Evolutionary conservation across 2,797 vertebrate genomes (phyloP), one percentile per base, ranked within the genome.

Genomic region (Muscicapa striata): DNA sequence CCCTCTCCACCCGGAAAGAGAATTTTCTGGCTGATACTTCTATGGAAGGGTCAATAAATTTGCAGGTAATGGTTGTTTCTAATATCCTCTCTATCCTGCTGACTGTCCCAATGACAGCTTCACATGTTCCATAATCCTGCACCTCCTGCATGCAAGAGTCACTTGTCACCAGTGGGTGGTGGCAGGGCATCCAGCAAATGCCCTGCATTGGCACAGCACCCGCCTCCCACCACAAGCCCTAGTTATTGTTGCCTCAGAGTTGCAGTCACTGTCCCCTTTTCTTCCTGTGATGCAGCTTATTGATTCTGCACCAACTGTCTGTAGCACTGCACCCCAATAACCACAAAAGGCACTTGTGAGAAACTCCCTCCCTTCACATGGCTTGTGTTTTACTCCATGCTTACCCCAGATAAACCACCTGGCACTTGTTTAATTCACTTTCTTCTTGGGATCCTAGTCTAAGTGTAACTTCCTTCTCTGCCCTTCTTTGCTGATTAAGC

Each of bases 1-100:
- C 98, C 98, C 99, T 99, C 91, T 98, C 94, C 23, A 98, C 93
- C 5, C 91, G 95, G 96, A 99, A 99, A n/a, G 89, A 63, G 32
- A 99, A 93, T 68, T 98, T 77, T 83, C 97, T 98, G 68, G 98
- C 68, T n/a, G 98, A 99, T 32, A 98, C 51, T 40, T 97, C 96
- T 58, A 99, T 90, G 5, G 98, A 11, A 0, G 99, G 99, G 4
- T 98, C 95, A 49, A 99, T 88, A 22, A 99, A 99, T 27, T 97
- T 91, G 27, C 99, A 99, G 10, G 75, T 97, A 49, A 99, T 19
- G 5, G 98, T 97, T 27, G 98, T 98, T 1, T 97, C 93, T 97
- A 99, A 98, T 79, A 99, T 97, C 62, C 93, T 89, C n/a, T 97
- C 40, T 40, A 40, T 40, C 40, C 40, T 40, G 40, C 40, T 40